These are phyloP conservation scores for Rotaria sp. DNA, from an alignment of 2,888 invertebrate genomes.

Conservation along the genomic window DNA sequence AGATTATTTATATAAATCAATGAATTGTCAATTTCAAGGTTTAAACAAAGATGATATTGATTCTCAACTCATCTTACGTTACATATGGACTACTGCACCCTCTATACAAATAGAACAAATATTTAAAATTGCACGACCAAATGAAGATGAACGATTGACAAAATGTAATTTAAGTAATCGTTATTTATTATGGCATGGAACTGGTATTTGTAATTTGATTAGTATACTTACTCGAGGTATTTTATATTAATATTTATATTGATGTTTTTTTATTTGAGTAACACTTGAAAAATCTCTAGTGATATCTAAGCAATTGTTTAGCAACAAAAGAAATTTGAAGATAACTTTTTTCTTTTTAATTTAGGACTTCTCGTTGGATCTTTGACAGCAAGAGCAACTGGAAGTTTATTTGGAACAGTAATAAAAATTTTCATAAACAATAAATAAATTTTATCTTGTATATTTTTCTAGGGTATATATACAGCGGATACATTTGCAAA, in stretches of 20 bases:
- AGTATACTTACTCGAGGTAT: constrained; percentile 57
- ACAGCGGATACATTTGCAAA: constrained; percentile 58
- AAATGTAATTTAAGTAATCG: constrained; percentile 46
- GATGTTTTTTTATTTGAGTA: constrained; percentile 56
- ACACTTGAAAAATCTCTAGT: neutral
- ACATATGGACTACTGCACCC: neutral
- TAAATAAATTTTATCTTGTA: no score
- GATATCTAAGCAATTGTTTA: no score
- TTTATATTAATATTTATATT: no score
- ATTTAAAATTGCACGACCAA: constrained; percentile 47
- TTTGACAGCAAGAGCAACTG: constrained; percentile 48
- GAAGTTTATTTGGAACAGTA: constrained; percentile 53
- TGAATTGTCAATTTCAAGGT: constrained; percentile 53
- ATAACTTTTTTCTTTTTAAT: neutral
- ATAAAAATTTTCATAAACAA: no score
- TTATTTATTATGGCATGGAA: constrained; percentile 58
- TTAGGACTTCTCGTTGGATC: constrained; percentile 12
- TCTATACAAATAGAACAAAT: constrained; percentile 46
- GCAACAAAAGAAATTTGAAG: no score
- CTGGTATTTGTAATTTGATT: constrained; percentile 56
- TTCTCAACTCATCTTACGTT: constrained; percentile 48
- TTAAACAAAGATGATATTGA: constrained; percentile 54
- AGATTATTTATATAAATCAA: constrained; percentile 57
- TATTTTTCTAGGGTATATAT: constrained; percentile 54
- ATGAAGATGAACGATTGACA: constrained; percentile 46